A percentile compares a stretch with the other conserved stretches of the same genome.
Conservation (phyloP, 2,888 invertebrate species). For the Bedellia somnulentella region DNA sequence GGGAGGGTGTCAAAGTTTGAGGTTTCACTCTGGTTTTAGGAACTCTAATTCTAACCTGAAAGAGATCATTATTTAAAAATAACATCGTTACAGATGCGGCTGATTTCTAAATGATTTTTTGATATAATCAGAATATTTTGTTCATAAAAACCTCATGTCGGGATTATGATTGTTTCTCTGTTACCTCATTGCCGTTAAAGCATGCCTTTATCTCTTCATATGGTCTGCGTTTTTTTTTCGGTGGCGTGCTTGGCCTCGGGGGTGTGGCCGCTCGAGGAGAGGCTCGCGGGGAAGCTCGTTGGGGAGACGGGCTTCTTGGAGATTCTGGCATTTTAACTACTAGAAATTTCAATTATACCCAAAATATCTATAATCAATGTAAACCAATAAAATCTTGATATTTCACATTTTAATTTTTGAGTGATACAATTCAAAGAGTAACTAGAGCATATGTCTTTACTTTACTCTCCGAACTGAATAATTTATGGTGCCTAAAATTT, state of each 20-base stretch:
- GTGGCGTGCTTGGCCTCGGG: background rate
- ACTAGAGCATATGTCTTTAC: too few species aligned
- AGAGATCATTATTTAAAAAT: background rate
- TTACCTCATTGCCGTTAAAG: slow-evolving; percentile 64
- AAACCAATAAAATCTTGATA: background rate
- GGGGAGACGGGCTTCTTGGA: too few species aligned
- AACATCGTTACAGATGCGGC: too few species aligned
- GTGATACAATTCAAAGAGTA: too few species aligned
- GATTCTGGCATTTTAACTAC: too few species aligned
- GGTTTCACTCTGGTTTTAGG: slow-evolving; percentile 55
- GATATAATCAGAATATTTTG: background rate
- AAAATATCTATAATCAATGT: background rate
- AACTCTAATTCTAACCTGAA: slow-evolving; percentile 62
- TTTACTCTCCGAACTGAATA: too few species aligned
- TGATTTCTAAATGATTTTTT: background rate
- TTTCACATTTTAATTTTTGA: too few species aligned
- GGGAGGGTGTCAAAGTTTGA: slow-evolving; percentile 37
- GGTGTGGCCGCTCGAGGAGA: background rate
- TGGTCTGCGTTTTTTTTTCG: slow-evolving; percentile 13
- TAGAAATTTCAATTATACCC: too few species aligned
- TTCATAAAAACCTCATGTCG: background rate
- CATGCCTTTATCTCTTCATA: slow-evolving; percentile 69
- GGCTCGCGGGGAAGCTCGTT: background rate
- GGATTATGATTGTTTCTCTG: background rate
- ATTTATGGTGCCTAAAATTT: too few species aligned